phyloP scores from a whole-genome alignment of 2,888 invertebrate species.

The Apotomis capreana region DNA sequence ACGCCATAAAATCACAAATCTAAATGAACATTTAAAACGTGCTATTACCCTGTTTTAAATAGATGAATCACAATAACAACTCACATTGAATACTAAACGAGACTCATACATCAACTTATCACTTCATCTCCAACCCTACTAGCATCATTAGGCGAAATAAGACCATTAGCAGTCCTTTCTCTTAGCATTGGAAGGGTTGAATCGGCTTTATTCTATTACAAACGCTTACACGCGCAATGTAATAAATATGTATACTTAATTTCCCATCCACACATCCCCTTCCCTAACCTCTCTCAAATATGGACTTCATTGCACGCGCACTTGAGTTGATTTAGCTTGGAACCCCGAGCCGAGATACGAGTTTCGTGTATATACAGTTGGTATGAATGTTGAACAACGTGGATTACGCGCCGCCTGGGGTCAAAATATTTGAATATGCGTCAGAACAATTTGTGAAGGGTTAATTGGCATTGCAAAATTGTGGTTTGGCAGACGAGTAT shows the following conservation, averaged over 20 bases:
- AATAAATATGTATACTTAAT: constrained; percentile 67
- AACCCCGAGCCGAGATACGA: neutral
- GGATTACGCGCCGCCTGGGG: constrained; percentile 79
- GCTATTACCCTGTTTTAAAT: constrained; percentile 22
- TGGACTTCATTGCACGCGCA: neutral
- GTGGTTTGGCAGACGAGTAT: constrained; percentile 30
- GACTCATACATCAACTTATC: constrained; percentile 78
- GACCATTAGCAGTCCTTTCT: constrained; percentile 83
- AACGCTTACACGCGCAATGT: constrained; percentile 81
- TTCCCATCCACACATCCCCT: neutral
- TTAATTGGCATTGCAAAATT: constrained; percentile 73
- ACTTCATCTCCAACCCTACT: constrained; percentile 76
- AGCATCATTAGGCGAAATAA: constrained; percentile 81
- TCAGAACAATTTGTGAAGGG: constrained; percentile 77
- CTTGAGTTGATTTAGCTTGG: neutral
- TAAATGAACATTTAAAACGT: constrained; percentile 17
- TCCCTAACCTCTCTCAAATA: neutral
- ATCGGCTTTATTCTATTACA: constrained; percentile 80
- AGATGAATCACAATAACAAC: constrained; percentile 21
- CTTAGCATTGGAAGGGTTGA: constrained; percentile 81
- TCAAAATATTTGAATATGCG: constrained; percentile 83
- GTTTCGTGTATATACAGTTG: neutral
- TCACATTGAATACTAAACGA: constrained; percentile 50
- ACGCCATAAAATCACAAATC: neutral
- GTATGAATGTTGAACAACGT: constrained; percentile 78